Percentiles rank a stretch among this genome's conserved stretches.
These are phyloP conservation scores for Metallyticus violacea DNA, from an alignment of 2,888 invertebrate species.

Conservation along the genomic window DNA sequence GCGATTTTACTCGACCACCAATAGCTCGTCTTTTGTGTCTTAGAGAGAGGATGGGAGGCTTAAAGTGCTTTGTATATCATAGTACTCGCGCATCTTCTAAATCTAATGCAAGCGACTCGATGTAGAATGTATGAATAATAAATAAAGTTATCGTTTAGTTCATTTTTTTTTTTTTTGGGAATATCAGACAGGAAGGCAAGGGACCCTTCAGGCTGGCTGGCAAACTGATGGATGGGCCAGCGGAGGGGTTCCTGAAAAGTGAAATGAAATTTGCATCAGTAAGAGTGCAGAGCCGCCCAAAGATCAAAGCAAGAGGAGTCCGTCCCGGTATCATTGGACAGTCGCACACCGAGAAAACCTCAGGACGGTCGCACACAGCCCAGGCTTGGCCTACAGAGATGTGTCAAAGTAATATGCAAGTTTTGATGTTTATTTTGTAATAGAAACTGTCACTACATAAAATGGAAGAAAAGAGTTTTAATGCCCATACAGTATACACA, in stretches of 20 bases:
- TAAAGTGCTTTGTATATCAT: conserved; percentile 31
- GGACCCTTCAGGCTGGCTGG: neutral
- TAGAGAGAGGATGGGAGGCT: conserved; percentile 11
- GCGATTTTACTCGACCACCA: conserved; percentile 15
- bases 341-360: neutral
- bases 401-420: too few relatives aligned
- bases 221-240: conserved; percentile 30
- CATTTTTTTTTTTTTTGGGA: conserved; percentile 53
- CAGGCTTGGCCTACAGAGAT: too few relatives aligned
- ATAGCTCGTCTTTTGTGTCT: neutral
- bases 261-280: conserved; percentile 54
- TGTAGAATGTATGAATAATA: conserved; percentile 55
- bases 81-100: conserved; percentile 26
- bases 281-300: conserved; percentile 50
- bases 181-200: conserved; percentile 16
- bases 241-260: conserved; percentile 46
- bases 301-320: conserved; percentile 46
- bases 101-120: conserved; percentile 29
- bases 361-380: neutral
- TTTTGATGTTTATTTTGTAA: too few relatives aligned
- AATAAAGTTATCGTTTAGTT: conserved; percentile 62
- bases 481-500: too few relatives aligned
- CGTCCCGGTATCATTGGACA: neutral
- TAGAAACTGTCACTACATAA: too few relatives aligned
- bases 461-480: too few relatives aligned